Evolutionary conservation across 2,888 invertebrate genomes (phyloP), one percentile per base, ranked within the genome.

Genomic region (Cremastobaeus sp.): DNA sequence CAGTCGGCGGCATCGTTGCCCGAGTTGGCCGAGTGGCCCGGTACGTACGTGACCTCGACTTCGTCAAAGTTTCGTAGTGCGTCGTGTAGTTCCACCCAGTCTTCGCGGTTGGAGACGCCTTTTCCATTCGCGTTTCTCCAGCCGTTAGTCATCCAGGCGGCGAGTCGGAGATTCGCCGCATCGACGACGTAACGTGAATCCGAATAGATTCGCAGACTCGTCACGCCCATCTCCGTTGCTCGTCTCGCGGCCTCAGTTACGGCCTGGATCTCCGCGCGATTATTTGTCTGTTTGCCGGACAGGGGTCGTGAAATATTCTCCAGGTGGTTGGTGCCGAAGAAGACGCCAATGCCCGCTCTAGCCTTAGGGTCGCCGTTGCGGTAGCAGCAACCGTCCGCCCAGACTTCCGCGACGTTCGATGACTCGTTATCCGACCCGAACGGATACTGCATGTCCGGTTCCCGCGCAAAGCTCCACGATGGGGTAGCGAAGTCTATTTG

Each of bases 91-190:
- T 5, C 4, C 9, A 48, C 48, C 47, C 45, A 60, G n/a, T 37
- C 48, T 0, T 37, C 48, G 0, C 48, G 37, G 12, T 60, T 47
- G 1, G 30, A 0, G 1, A 48, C 15, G 9, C 4, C 11, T 14
- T 37, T 60, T 0, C 48, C n/a, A 8, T 45, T 48, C 3, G 35
- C 35, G 25, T 21, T 48, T 12, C 48, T 60, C 60, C 60, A 60
- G 0, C 30, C 48, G 11, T 60, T 60, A 0, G 15, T n/a, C 4
- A 8, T 14, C 60, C 60, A 60, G 0, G 0, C 6, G 0, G n/a
- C 0, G 1, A 3, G 18, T 30, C 28, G 30, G 1, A 0, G 2
- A 8, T 35, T 12, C 0, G 15, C 14, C 9, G 17, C 25, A 8
- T 48, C 14, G 1, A 18, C 32, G 5, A 60, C 35, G 15, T 3